These are phyloP conservation scores for Drosophila subquinaria DNA, from an alignment of 2,888 invertebrate genomes.

Conservation along the genomic window DNA sequence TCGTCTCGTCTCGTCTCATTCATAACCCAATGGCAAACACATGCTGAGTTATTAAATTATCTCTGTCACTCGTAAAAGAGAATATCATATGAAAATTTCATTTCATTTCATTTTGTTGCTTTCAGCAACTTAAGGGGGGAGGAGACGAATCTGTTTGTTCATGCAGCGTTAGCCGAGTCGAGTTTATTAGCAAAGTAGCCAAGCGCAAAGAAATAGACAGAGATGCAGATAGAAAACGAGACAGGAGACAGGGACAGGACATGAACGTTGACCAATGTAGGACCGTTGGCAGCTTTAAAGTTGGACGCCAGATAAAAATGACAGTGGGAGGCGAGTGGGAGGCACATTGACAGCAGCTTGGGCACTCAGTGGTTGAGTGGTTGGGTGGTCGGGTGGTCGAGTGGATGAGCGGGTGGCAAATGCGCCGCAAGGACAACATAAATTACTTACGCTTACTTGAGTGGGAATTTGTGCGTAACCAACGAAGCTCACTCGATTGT, in stretches of 20 bases:
- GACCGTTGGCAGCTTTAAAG: conserved; percentile 70
- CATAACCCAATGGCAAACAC: conserved; percentile 60
- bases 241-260: conserved; percentile 35
- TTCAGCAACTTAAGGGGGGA: conserved; percentile 42
- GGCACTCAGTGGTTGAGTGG: conserved; percentile 11
- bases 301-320: conserved; percentile 74
- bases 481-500: conserved; percentile 79
- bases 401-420: conserved; percentile 34
- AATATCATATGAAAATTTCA: conserved; percentile 80
- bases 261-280: conserved; percentile 59
- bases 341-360: conserved; percentile 37
- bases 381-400: background rate
- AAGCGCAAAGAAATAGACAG: conserved; percentile 66
- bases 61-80: conserved; percentile 74
- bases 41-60: conserved; percentile 79
- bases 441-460: conserved; percentile 84
- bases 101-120: conserved; percentile 76
- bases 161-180: conserved; percentile 38
- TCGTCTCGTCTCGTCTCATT: conserved; percentile 28
- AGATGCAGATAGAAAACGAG: conserved; percentile 8
- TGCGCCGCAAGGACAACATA: conserved; percentile 80
- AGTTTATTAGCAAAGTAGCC: conserved; percentile 80
- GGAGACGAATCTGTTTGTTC: conserved; percentile 16
- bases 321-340: background rate
- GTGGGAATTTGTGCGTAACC: conserved; percentile 83